Evolutionary conservation across 2,797 vertebrate genomes (phyloP).

Genomic region (Amblyraja radiata): DNA sequence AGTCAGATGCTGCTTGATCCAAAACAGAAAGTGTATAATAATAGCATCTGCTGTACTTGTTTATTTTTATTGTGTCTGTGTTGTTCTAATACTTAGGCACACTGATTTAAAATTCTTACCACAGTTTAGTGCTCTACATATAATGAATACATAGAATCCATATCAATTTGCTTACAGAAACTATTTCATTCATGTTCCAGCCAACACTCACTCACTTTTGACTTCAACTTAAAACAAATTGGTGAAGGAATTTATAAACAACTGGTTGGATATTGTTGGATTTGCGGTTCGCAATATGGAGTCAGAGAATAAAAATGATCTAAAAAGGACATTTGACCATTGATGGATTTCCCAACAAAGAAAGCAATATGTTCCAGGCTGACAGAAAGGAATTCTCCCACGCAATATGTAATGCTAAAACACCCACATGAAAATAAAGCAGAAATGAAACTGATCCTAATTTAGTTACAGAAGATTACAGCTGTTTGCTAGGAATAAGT

Average conservation of each 20-base stretch:
- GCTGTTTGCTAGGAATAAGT: not conserved
- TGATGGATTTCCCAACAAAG: not conserved
- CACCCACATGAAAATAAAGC: not conserved
- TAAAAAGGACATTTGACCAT: not conserved
- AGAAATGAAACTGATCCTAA: not conserved
- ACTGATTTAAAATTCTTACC: not conserved
- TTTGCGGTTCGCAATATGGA: not conserved
- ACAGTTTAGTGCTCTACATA: not conserved
- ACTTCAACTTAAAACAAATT: not conserved
- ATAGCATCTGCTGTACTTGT: not conserved
- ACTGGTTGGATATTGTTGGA: not conserved
- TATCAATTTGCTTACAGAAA: not conserved
- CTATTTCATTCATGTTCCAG: not conserved
- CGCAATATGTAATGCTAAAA: not conserved
- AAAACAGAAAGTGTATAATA: not conserved
- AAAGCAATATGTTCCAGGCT: not conserved
- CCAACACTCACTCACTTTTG: not conserved
- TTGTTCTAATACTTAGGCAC: no score
- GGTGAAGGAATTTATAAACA: not conserved
- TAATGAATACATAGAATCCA: not conserved
- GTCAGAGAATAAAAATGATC: not conserved
- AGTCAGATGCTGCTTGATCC: not conserved
- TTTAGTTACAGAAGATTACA: conserved; percentile 1
- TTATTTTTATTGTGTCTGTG: not conserved
- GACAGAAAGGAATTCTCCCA: not conserved